Conservation (phyloP, 2,113 vertebrate genomes). For the Aegotheles bennettii region DNA sequence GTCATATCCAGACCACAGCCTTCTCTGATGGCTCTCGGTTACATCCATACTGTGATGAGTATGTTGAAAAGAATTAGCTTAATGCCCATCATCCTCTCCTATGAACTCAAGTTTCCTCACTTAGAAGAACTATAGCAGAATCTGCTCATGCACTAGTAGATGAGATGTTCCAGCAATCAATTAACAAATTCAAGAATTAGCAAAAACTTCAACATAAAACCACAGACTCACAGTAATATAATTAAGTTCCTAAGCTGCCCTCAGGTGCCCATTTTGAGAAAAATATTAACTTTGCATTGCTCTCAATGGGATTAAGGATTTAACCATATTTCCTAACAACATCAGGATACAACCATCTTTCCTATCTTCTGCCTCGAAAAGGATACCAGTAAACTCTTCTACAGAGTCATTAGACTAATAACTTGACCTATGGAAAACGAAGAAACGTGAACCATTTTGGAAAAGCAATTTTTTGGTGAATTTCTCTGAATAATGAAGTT, state of each 20-base stretch:
- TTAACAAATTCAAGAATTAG: neutral
- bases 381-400: neutral
- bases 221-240: neutral
- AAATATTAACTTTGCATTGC: neutral
- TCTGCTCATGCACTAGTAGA: neutral
- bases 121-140: neutral
- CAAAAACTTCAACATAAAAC: neutral
- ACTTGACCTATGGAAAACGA: neutral
- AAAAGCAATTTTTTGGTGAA: neutral
- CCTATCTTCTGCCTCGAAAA: neutral
- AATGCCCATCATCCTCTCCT: neutral
- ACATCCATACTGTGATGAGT: neutral
- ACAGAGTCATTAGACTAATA: neutral
- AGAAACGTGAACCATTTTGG: neutral
- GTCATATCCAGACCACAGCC: neutral
- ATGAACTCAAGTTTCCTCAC: neutral
- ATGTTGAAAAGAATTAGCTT: neutral
- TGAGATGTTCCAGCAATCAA: neutral
- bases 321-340: neutral
- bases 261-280: neutral
- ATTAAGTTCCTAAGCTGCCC: neutral
- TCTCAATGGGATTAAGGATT: neutral
- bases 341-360: neutral
- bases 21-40: neutral
- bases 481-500: neutral